Base-by-base conservation (phyloP, 2,888 invertebrate genomes). In the Machimus atricapillus region DNA sequence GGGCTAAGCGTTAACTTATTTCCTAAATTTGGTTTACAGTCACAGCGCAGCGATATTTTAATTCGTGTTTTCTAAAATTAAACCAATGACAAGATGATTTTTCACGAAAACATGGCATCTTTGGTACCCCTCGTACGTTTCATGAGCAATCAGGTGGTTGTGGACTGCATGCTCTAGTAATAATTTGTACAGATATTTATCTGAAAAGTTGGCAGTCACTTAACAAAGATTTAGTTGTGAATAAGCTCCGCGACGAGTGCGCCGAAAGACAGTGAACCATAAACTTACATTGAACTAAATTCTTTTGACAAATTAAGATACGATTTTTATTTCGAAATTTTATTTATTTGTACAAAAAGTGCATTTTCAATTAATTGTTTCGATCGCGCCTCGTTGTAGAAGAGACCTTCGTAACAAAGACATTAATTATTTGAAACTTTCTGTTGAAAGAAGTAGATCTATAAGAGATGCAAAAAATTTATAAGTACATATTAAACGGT, bases 11-110 rank as follows among this genome's bases (percentile, higher is more conserved):
- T 52, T 27, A 31, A 52, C 34, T 81, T 81, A 81, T 81, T 81
- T 81, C 52, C 81, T 81, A 81, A 52, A 81, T 81, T 81, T 81
- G 81, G 81, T 56, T 52, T 52, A 81, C 52, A 81, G 52, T 81
- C 52, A 81, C n/a, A 52, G 52, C 23, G 16, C 34, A 52, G n/a
- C 6, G 16, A 27, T 81, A 81, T 81, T 81, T 81, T 81, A n/a
- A 31, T 31, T 27, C n/a, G 27, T n/a, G 52, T n/a, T 52, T 23
- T 19, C 43, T 81, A 81, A 31, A 81, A 81, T 56, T 81, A 81
- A 52, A 2, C 52, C 27, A 81, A 56, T 81, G 81, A 81, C 52
- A 31, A 56, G 52, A 27, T 81, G 46, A 81, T 81, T 27, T 81
- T 66, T 66, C 23, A 19, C 27, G 66, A 66, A 66, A 66, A 23